Evolutionary conservation across 1,140 invertebrate species (phyloP).

Genomic region (Pseudobourletiella spinata): DNA sequence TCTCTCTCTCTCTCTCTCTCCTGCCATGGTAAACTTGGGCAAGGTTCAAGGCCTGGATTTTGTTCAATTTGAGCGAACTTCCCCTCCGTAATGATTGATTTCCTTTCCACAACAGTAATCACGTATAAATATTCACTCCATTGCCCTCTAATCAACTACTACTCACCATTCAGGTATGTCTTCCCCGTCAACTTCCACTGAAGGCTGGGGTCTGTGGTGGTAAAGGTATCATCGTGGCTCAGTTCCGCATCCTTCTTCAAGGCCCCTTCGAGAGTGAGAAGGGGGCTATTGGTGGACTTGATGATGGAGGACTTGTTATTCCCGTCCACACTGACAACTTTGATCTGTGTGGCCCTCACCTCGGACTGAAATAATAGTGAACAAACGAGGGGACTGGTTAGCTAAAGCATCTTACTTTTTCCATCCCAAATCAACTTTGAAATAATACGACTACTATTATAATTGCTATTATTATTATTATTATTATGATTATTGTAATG

Average conservation of each 20-base stretch:
- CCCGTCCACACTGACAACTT: background rate
- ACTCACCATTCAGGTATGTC: conserved; percentile 25
- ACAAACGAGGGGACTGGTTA: too few species aligned
- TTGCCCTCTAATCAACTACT: background rate
- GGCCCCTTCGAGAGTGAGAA: background rate
- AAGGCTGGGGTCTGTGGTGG: conserved; percentile 23
- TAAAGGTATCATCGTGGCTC: background rate
- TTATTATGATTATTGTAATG: too few species aligned
- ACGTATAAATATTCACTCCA: background rate
- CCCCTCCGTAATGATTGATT: too few species aligned
- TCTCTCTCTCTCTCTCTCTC: too few species aligned
- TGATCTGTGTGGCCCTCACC: background rate
- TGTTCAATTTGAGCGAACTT: too few species aligned
- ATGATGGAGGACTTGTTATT: background rate
- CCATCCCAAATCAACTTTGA: too few species aligned
- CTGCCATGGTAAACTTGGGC: background rate
- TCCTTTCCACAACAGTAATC: too few species aligned
- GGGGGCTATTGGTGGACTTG: background rate
- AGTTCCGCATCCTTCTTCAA: background rate
- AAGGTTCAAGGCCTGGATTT: background rate
- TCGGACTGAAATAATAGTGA: too few species aligned
- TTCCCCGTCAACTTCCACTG: conserved; percentile 28
- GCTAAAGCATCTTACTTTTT: too few species aligned
- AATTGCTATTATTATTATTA: too few species aligned
- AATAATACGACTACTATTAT: too few species aligned